A percentile compares a stretch with the other conserved stretches of the same genome.
These are phyloP conservation scores for Nemoura dubitans DNA, from an alignment of 2,888 invertebrate species.

Conservation along the genomic window DNA sequence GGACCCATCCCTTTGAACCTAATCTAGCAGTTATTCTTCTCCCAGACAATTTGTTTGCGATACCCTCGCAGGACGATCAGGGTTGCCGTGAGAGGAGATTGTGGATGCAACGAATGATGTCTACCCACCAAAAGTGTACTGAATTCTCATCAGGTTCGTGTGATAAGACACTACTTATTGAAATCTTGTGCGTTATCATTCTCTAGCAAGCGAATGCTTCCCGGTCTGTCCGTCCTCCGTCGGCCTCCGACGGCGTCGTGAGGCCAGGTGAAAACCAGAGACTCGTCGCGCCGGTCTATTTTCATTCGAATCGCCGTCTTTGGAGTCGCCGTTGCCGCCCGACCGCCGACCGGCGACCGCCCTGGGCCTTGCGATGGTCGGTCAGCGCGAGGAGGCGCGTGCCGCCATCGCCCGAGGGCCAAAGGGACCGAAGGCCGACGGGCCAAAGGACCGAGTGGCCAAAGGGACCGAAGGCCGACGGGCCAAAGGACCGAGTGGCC, in stretches of 20 bases:
- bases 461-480: too few relatives aligned
- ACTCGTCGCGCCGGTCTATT: background rate
- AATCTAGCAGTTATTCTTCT: constrained; percentile 8
- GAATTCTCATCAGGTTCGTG: too few relatives aligned
- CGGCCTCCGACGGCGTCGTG: too few relatives aligned
- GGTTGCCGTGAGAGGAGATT: background rate
- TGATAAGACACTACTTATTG: too few relatives aligned
- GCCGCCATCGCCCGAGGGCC: background rate
- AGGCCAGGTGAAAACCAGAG: too few relatives aligned
- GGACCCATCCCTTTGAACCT: background rate
- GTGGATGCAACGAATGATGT: background rate
- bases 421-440: background rate
- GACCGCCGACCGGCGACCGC: background rate
- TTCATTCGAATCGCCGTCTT: background rate
- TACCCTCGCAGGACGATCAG: background rate
- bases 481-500: too few relatives aligned
- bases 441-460: too few relatives aligned
- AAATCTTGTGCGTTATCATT: too few relatives aligned
- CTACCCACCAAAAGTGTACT: too few relatives aligned
- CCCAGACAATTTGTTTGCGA: background rate
- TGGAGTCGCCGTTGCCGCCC: background rate
- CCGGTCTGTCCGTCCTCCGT: too few relatives aligned
- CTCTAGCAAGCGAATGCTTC: too few relatives aligned
- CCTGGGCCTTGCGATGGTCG: too few relatives aligned
- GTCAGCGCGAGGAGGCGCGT: background rate